A percentile compares a stretch with the other conserved stretches of the same genome.
Evolutionary conservation across 2,888 invertebrate genomes (phyloP).

Genomic region (Ormyrus nitidulus): DNA sequence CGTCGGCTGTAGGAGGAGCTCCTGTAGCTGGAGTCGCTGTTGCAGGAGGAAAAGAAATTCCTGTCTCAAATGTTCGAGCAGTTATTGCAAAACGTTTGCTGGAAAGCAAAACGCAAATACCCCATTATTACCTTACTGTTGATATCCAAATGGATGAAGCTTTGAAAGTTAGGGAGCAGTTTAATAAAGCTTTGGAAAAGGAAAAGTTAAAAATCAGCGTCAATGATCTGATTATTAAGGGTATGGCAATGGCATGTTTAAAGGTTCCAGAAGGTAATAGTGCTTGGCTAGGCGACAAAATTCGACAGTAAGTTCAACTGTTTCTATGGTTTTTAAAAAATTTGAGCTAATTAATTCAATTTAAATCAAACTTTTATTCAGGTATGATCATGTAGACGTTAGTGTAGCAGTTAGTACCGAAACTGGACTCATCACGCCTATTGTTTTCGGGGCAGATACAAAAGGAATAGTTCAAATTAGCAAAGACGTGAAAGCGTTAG

Average conservation of each 20-base stretch:
- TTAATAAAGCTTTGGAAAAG: constrained; percentile 89
- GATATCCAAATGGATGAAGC: constrained; percentile 89
- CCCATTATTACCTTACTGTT: constrained; percentile 95
- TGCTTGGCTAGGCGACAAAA: constrained; percentile 94
- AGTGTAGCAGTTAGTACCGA: constrained; percentile 98
- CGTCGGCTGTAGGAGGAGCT: constrained; percentile 18
- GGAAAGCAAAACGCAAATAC: constrained; percentile 94
- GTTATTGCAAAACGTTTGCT: constrained; percentile 93
- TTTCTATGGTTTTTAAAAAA: background rate
- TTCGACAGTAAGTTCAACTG: constrained; percentile 86
- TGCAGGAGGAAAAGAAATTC: constrained; percentile 85
- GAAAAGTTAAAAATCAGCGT: constrained; percentile 91
- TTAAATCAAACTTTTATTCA: constrained; percentile 68
- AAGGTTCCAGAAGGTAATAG: constrained; percentile 96
- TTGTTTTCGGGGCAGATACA: constrained; percentile 92
- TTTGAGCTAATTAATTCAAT: constrained; percentile 21
- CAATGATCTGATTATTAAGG: constrained; percentile 97
- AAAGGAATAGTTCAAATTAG: constrained; percentile 93
- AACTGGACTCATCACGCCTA: constrained; percentile 96
- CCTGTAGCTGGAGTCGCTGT: background rate
- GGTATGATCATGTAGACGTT: constrained; percentile 94
- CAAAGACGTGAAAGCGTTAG: constrained; percentile 86
- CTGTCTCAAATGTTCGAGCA: constrained; percentile 88
- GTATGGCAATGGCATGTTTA: constrained; percentile 90
- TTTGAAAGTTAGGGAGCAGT: constrained; percentile 83